Percentiles rank a stretch among this genome's conserved stretches.
Conservation (phyloP, 1,140 invertebrate genomes). For the Lucilia cuprina region DNA sequence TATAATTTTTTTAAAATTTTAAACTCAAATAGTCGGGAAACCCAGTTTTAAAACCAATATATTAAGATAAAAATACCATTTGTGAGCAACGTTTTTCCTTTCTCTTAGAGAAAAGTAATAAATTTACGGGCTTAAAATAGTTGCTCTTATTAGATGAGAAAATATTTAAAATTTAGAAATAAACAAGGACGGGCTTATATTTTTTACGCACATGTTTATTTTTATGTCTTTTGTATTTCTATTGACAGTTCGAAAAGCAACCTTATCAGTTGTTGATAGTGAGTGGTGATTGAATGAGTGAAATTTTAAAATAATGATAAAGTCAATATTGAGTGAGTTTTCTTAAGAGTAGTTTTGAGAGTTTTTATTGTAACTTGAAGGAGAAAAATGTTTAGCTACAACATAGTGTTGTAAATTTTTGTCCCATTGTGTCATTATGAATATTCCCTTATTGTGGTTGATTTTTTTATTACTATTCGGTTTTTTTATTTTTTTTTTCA, state of each 20-base stretch:
- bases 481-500: too few relatives aligned
- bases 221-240: background rate
- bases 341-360: background rate
- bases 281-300: slow-evolving; percentile 3
- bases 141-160: background rate
- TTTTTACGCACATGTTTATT: background rate
- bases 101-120: background rate
- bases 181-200: slow-evolving; percentile 10
- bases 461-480: too few relatives aligned
- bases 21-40: too few relatives aligned
- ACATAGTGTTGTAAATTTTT: too few relatives aligned
- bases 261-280: background rate
- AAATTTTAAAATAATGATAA: background rate
- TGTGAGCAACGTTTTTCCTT: too few relatives aligned
- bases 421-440: too few relatives aligned
- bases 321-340: background rate
- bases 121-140: background rate
- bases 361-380: too few relatives aligned
- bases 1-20: too few relatives aligned
- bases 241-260: background rate
- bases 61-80: too few relatives aligned
- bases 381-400: too few relatives aligned
- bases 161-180: background rate
- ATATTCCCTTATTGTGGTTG: too few relatives aligned
- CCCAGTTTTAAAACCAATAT: too few relatives aligned